A percentile compares a stretch with the other conserved stretches of the same genome.
phyloP scores from a whole-genome alignment of 2,113 vertebrate species.

The Mustela lutreola region DNA sequence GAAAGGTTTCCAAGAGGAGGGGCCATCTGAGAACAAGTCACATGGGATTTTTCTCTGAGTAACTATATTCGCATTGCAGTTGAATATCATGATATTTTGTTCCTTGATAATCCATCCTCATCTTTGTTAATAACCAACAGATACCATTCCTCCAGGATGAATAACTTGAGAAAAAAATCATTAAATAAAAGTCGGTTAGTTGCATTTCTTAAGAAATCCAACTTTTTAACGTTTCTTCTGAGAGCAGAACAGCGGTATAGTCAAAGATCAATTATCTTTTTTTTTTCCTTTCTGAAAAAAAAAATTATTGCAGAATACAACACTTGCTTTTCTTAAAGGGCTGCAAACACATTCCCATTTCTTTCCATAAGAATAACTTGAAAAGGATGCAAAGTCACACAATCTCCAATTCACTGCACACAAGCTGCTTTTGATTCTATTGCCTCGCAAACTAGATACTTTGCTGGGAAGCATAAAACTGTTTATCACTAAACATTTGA shows the following conservation, averaged over 20 bases:
- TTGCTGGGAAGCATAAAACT: constrained; percentile 77
- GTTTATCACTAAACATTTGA: constrained; percentile 82
- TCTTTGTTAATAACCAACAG: constrained; percentile 73
- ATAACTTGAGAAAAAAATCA: constrained; percentile 69
- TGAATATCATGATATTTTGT: constrained; percentile 50
- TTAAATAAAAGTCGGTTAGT: constrained; percentile 76
- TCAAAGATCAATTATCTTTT: constrained; percentile 71
- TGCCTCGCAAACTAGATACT: constrained; percentile 75
- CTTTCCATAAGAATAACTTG: constrained; percentile 66
- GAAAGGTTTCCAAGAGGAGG: not conserved
- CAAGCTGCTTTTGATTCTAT: constrained; percentile 77
- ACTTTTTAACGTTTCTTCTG: constrained; percentile 78
- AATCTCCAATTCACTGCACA: constrained; percentile 67
- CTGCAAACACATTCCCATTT: constrained; percentile 55
- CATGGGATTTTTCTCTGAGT: not conserved
- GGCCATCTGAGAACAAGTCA: not conserved
- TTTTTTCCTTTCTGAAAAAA: not conserved
- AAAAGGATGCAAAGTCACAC: constrained; percentile 66
- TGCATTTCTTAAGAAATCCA: constrained; percentile 79
- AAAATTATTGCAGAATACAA: constrained; percentile 34
- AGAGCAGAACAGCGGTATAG: constrained; percentile 44
- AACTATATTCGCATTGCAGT: not conserved
- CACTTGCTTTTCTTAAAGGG: constrained; percentile 59
- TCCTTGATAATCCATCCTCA: constrained; percentile 67
- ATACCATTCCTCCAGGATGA: constrained; percentile 67